Conservation (phyloP, 1,140 invertebrate genomes). For the Anoplophora glabripennis region DNA sequence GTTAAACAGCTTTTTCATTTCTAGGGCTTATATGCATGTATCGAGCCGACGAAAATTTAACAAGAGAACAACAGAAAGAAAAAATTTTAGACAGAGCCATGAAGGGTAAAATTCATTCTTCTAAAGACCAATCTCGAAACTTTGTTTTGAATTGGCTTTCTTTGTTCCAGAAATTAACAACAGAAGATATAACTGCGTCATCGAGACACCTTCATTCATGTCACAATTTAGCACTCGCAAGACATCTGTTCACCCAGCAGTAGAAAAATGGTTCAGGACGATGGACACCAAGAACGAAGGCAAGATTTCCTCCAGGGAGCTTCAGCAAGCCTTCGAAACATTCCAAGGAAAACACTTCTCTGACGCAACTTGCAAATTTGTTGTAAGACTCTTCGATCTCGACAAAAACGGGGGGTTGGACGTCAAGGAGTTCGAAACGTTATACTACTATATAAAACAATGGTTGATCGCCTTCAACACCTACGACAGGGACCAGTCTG, state of each 20-base stretch:
- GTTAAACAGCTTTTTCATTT: too few species aligned
- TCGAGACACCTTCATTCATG: too few species aligned
- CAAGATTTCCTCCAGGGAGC: slow-evolving; percentile 35
- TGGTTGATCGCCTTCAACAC: slow-evolving; percentile 43
- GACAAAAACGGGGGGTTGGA: slow-evolving; percentile 44
- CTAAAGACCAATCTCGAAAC: too few species aligned
- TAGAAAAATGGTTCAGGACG: slow-evolving; percentile 31
- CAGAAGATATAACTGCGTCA: too few species aligned
- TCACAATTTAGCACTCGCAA: too few species aligned
- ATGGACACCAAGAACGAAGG: slow-evolving; percentile 38
- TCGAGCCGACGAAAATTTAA: too few species aligned
- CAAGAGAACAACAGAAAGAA: too few species aligned
- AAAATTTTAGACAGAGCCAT: too few species aligned
- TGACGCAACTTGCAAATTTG: slow-evolving; percentile 41
- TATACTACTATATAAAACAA: slow-evolving; percentile 42
- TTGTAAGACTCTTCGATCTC: slow-evolving; percentile 43
- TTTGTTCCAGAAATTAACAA: too few species aligned
- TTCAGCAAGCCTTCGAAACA: slow-evolving; percentile 40
- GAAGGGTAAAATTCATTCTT: too few species aligned
- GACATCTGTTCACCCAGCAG: slow-evolving; percentile 28
- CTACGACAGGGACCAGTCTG: slow-evolving; percentile 34
- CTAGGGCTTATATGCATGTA: too few species aligned
- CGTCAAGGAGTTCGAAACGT: slow-evolving; percentile 41
- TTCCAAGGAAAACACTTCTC: slow-evolving; percentile 43
- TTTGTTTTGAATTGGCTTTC: too few species aligned